Conservation (phyloP, 2,797 vertebrate species). For the Miichthys miiuy region DNA sequence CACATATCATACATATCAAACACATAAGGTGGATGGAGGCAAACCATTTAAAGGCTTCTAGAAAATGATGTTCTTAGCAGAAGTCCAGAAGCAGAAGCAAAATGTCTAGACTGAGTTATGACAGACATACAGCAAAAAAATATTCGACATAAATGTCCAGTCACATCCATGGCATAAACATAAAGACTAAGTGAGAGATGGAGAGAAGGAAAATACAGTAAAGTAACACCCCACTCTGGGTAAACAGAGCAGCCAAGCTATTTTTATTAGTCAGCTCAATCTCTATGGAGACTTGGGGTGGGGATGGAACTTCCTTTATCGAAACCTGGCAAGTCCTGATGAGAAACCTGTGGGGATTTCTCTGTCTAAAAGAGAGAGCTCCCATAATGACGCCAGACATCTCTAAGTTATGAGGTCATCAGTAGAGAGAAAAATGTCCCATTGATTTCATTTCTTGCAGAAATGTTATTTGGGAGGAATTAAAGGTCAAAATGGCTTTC, state of each 20-base stretch:
- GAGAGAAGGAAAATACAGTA: slow-evolving; percentile 55
- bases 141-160: not conserved
- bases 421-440: slow-evolving; percentile 55
- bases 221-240: slow-evolving; percentile 61
- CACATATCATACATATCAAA: slow-evolving; percentile 20
- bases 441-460: slow-evolving; percentile 60
- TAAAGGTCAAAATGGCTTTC: slow-evolving; percentile 39
- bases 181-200: slow-evolving; percentile 19
- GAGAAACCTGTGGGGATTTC: slow-evolving; percentile 78
- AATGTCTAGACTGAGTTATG: slow-evolving; percentile 32
- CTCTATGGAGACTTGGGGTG: slow-evolving; percentile 85
- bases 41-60: slow-evolving; percentile 32
- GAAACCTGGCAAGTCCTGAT: slow-evolving; percentile 85
- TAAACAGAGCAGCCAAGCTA: slow-evolving; percentile 75
- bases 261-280: slow-evolving; percentile 84
- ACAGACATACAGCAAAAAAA: not conserved
- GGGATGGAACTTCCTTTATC: slow-evolving; percentile 81
- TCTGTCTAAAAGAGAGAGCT: slow-evolving; percentile 72
- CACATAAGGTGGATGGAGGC: slow-evolving; percentile 4
- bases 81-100: not conserved
- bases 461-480: slow-evolving; percentile 55
- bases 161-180: slow-evolving; percentile 23
- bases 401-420: slow-evolving; percentile 73
- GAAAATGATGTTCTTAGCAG: slow-evolving; percentile 24
- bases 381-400: slow-evolving; percentile 75